Evolutionary conservation across 2,113 vertebrate species (phyloP).

Genomic region (Apodemus sylvaticus): DNA sequence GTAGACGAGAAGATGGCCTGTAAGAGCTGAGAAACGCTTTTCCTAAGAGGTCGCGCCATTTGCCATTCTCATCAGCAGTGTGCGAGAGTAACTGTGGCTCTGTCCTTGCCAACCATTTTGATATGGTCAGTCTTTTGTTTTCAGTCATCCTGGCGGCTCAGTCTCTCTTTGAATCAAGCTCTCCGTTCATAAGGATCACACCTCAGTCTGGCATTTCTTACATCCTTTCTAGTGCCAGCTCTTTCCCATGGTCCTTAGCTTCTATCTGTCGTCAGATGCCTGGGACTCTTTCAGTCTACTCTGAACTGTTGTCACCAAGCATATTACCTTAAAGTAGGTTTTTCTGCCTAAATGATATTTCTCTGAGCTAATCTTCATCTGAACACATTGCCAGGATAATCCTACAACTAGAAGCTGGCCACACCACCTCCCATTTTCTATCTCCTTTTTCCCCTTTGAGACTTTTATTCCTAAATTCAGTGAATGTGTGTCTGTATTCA

Average conservation of each 20-base stretch:
- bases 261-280: neutral
- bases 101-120: neutral
- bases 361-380: neutral
- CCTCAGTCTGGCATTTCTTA: neutral
- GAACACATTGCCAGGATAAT: neutral
- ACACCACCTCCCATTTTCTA: neutral
- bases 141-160: neutral
- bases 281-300: neutral
- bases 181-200: neutral
- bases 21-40: slow-evolving; percentile 16
- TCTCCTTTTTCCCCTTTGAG: neutral
- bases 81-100: neutral
- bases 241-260: neutral
- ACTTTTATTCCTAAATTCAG: neutral
- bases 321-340: neutral
- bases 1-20: slow-evolving; percentile 29
- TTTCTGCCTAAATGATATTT: neutral
- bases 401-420: neutral
- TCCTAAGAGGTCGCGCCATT: neutral
- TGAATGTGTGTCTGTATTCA: neutral
- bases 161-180: neutral
- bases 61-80: neutral
- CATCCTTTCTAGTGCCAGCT: neutral
- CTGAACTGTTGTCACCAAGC: neutral
- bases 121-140: neutral